Evolutionary conservation across 2,113 vertebrate species (phyloP), one percentile per base, ranked within the genome.

Genomic region (Leptosomus discolor): DNA sequence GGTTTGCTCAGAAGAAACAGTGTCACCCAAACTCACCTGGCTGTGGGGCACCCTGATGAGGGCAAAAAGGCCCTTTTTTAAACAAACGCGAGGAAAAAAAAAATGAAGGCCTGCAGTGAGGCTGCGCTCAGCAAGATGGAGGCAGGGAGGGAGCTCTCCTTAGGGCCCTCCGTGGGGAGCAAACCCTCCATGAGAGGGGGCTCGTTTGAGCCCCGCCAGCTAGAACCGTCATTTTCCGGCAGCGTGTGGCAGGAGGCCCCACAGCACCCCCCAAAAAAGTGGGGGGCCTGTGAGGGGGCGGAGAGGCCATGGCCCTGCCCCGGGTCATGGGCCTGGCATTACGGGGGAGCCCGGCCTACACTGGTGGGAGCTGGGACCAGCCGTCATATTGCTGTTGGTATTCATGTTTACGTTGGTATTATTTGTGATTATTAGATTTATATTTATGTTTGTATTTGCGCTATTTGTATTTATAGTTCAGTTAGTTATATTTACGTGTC

Each of bases 71-170:
- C 18, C 9, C 5, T 58, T 88, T 58, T 67, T 51, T 8, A 61
- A 61, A 29, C 6, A 43, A 32, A 36, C 0, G 0, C 16, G 26
- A 41, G 60, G 71, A 64, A 39, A 63, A 18, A 73, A 45, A 30
- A 20, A 9, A 9, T 6, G 19, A 15, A 48, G 37, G n/a, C 4
- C 13, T 0, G 4, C 48, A 5, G n/a, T 0, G 34, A 15, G 54
- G 57, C 68, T 34, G 77, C 8, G 36, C 34, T 39, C 1, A 6
- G 54, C 50, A 43, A 43, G 74, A 18, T 27, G 53, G 22, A 5
- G 1, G 43, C 0, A 0, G 5, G 7, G 7, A 39, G 34, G 34
- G 21, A n/a, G 13, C 8, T 57, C 36, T n/a, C 64, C 15, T 23
- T 24, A 64, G 57, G 32, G 36, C 32, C 1, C 2, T 30, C 12